phyloP scores from a whole-genome alignment of 2,797 vertebrate genomes.

The Dicrostonyx torquatus region DNA sequence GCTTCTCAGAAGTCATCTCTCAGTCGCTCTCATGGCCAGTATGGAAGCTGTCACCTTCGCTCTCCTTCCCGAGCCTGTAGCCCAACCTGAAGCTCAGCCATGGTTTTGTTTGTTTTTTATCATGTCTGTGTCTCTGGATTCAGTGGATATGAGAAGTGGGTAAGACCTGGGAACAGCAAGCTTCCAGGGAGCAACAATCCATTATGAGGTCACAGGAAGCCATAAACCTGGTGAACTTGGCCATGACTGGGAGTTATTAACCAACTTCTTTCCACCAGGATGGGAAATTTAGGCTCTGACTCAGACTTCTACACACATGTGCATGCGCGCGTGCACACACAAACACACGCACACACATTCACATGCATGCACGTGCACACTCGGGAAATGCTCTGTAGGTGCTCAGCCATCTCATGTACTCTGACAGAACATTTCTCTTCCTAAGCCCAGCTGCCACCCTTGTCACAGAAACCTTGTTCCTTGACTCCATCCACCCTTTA shows the following conservation, averaged over 20 bases:
- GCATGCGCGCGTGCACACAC: background rate
- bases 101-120: background rate
- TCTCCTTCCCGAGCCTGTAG: background rate
- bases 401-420: background rate
- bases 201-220: background rate
- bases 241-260: background rate
- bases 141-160: fast-evolving
- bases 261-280: background rate
- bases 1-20: background rate
- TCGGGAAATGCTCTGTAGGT: no score
- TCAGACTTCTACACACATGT: fast-evolving
- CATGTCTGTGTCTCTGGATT: background rate
- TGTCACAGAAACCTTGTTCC: background rate
- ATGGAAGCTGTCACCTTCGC: background rate
- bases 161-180: background rate
- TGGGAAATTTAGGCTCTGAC: background rate
- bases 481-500: background rate
- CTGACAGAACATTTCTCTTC: background rate
- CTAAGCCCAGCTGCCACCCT: background rate
- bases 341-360: no score
- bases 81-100: background rate
- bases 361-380: background rate
- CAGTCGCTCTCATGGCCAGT: background rate
- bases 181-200: background rate
- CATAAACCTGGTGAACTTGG: background rate